Base-by-base conservation (phyloP, 2,113 vertebrate species). In the Pyxicephalus adspersus region DNA sequence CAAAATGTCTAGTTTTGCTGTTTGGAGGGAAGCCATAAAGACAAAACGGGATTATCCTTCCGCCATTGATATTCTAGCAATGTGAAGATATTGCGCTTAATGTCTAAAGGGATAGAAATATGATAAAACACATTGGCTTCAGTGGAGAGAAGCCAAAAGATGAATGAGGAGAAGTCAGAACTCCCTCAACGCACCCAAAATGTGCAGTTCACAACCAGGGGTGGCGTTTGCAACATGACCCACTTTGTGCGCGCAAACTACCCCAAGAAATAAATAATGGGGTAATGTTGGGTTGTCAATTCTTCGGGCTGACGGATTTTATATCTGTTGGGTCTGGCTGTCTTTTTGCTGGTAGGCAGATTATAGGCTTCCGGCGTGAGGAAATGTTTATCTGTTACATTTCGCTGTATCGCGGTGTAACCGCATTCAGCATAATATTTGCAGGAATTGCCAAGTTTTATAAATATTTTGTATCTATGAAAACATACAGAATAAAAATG, bases 71-170 rank as follows among this genome's bases (percentile, higher is more conserved):
- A 66, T 54, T 80, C 54, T 20, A 80, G 77, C 67, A 80, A 80
- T 71, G 66, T 45, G 34, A 80, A 80, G 65, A 80, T 80, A 80
- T 80, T 79, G 77, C 68, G 50, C 77, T 79, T 80, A 80, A 80
- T 71, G 65, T 71, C 77, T 66, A 80, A 71, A 60, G 66, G 77
- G 77, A 80, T 71, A 61, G 60, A 80, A 70, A 80, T 70, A 68
- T 68, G 77, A 80, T 70, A 80, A 28, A 80, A 70, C 22, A 19
- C 63, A 15, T 61, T 80, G 77, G 66, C 66, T 22, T 50, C 23
- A 58, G 71, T 70, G 45, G n/a, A 2, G 31, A 65, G 51, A 45
- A 22, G 28, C 61, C 65, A 5, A 52, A 61, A 64, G 34, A 77
- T 64, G 52, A 64, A 64, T 77, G 75, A 77, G 38, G 31, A 31